Evolutionary conservation across 2,888 invertebrate species (phyloP), one percentile per base, ranked within the genome.

Genomic region (Phalangium opilio): DNA sequence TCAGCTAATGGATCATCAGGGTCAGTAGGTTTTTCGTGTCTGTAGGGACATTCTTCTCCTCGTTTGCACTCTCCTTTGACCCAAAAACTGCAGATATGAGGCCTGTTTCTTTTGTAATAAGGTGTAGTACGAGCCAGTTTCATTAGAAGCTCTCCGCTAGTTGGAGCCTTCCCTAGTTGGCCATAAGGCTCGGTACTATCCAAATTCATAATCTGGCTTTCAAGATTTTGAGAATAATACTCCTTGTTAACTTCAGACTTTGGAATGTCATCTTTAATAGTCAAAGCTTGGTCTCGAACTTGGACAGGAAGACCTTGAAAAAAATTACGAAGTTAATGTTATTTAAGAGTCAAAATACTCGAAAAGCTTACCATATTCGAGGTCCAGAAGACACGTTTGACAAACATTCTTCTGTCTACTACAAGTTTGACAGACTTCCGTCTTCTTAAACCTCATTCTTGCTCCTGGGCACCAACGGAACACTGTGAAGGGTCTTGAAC

Each of bases 391-490:
- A 67, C 93, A 95, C 0, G 93, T 95, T 65, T 93, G 93, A 64
- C 93, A 95, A 18, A 91, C 87, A 68, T 93, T 95, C 66, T 95
- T 93, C 51, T 91, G 66, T 62, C 90, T 83, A 45, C 86, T 83
- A 65, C 93, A 93, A 1, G 91, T 91, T 65, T 95, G 91, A 65
- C 93, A 93, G 15, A 93, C 81, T 71, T 95, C 93, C 0, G 91
- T 90, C 66, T 90, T 91, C 70, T 93, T 95, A 65, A 89, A 93
- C 59, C 91, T 79, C 86, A 90, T 90, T 58, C 84, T 73, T 5
- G 87, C 83, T 18, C 93, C 93, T 1, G 93, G 93, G 67, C 90
- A 90, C 91, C 93, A 93, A 33, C 93, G 77, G 66, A 93, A 95
- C 14, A 89, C 87, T 11, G 91, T 93, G 64, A 93, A 95, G 1